Evolutionary conservation across 2,888 invertebrate species (phyloP).

Genomic region (Rhagium mordax): DNA sequence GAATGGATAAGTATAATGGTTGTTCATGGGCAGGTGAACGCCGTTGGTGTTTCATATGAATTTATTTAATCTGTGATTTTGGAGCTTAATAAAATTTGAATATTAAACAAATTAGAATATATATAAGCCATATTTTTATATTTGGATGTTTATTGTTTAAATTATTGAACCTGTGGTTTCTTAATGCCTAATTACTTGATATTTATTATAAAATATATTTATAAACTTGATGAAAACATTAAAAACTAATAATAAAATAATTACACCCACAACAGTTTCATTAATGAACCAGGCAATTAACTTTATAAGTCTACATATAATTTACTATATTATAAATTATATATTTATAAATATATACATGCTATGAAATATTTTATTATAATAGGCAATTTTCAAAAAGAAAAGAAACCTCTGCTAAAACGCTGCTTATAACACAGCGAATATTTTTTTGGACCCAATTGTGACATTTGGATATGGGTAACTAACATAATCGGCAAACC

Average conservation of each 20-base stretch:
- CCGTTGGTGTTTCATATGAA: too few relatives aligned
- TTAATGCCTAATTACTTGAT: background rate
- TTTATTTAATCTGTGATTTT: too few relatives aligned
- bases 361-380: too few relatives aligned
- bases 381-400: too few relatives aligned
- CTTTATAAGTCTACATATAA: background rate
- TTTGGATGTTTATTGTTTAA: background rate
- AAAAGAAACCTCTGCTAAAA: background rate
- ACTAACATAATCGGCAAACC: conserved; percentile 43
- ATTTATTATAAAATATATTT: background rate
- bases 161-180: background rate
- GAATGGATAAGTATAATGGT: too few relatives aligned
- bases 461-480: conserved; percentile 35
- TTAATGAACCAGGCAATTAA: background rate
- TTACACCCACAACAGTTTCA: background rate
- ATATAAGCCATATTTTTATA: background rate
- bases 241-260: background rate
- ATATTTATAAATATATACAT: too few relatives aligned
- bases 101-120: conserved; percentile 6
- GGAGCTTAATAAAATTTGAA: background rate
- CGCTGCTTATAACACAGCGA: background rate
- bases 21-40: too few relatives aligned
- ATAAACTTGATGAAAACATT: background rate
- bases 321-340: background rate
- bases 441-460: conserved; percentile 17